Conservation (phyloP, 1,140 invertebrate genomes). For the Calephelis virginiensis region DNA sequence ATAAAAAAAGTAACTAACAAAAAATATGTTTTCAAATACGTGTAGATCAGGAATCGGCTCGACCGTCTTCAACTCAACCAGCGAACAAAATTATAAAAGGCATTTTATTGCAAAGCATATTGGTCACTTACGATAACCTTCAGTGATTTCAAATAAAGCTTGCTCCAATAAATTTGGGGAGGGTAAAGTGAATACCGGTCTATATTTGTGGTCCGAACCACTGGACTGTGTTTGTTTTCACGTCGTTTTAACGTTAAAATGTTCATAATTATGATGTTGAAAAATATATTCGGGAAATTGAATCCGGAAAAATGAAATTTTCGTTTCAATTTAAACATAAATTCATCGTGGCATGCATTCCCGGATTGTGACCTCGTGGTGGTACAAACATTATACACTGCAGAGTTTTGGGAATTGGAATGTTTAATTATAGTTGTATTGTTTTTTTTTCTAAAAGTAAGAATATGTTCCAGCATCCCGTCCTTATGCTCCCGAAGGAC, state of each 20-base stretch:
- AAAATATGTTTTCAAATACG: background rate
- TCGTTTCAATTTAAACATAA: constrained; percentile 18
- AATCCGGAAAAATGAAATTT: background rate
- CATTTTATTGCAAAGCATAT: constrained; percentile 23
- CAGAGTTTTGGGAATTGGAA: too few species aligned
- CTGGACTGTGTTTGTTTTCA: constrained; percentile 43
- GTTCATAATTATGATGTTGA: constrained; percentile 36
- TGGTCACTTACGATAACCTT: constrained; percentile 29
- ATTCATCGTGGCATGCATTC: background rate
- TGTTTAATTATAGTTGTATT: too few species aligned
- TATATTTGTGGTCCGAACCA: constrained; percentile 42
- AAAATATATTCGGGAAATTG: background rate
- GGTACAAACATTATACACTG: background rate
- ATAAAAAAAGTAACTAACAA: background rate
- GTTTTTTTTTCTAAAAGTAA: too few species aligned
- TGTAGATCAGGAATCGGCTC: background rate
- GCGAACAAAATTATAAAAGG: constrained; percentile 26
- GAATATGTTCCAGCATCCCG: too few species aligned
- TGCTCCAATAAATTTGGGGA: constrained; percentile 31
- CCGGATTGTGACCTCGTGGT: background rate
- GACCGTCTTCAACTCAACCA: constrained; percentile 21
- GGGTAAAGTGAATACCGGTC: constrained; percentile 24
- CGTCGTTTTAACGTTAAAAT: constrained; percentile 40
- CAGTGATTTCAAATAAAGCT: constrained; percentile 35
- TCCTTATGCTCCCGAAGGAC: too few species aligned